Percentiles rank a stretch among this genome's conserved stretches.
Conservation (phyloP, 2,113 vertebrate species). For the Heteronetta atricapilla region DNA sequence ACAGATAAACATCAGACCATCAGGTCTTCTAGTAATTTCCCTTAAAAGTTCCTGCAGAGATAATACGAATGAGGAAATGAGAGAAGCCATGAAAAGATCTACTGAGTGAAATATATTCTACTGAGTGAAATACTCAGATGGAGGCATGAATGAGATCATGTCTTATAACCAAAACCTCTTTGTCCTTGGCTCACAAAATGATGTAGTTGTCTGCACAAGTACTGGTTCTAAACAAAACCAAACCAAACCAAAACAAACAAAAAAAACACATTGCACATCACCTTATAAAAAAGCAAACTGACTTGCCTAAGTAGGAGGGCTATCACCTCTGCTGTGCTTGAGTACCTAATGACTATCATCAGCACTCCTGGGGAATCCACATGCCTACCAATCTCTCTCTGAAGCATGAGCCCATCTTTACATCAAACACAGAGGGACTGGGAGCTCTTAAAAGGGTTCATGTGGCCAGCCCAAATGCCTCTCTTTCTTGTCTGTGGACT, state of each 20-base stretch:
- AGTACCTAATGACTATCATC: neutral
- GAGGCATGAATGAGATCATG: neutral
- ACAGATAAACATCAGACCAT: too few species aligned
- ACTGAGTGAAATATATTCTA: neutral
- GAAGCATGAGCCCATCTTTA: neutral
- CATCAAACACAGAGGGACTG: neutral
- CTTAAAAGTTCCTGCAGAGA: neutral
- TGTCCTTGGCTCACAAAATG: neutral
- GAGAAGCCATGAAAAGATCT: neutral
- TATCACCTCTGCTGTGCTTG: neutral
- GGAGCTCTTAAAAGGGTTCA: neutral
- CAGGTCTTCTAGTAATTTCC: neutral
- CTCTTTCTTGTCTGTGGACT: neutral
- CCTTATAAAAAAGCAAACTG: neutral
- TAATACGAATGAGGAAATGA: neutral
- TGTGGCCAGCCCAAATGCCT: neutral
- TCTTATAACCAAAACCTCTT: rapidly evolving
- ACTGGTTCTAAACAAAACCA: neutral
- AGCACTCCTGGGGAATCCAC: rapidly evolving
- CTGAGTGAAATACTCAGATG: neutral
- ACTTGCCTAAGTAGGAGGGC: neutral
- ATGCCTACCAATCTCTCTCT: rapidly evolving
- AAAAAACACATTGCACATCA: neutral
- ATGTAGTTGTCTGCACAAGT: neutral
- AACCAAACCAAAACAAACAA: neutral